A percentile compares a stretch with the other conserved stretches of the same genome.
These are phyloP conservation scores for Umimayanthus kanabou DNA, from an alignment of 92 coral and sea anemone species.

Conservation along the genomic window DNA sequence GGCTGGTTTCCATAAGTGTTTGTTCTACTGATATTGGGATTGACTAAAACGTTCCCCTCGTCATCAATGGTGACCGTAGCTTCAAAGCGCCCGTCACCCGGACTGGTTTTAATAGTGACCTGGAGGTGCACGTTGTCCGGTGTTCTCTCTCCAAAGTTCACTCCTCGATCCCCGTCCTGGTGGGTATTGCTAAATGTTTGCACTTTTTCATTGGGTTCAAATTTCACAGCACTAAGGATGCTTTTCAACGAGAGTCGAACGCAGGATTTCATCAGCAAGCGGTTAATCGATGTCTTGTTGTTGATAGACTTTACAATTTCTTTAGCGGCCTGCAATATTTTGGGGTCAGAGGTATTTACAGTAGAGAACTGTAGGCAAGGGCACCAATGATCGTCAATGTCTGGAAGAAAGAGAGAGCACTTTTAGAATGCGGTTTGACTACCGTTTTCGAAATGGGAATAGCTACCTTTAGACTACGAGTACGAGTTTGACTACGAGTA, in stretches of 20 bases:
- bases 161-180: conserved; percentile 73
- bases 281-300: conserved; percentile 46
- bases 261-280: conserved; percentile 50
- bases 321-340: conserved; percentile 55
- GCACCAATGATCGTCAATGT: conserved; percentile 93
- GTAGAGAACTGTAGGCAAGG: conserved; percentile 80
- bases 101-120: conserved; percentile 71
- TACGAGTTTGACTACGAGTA: too few species aligned
- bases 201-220: conserved; percentile 75
- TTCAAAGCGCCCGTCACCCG: conserved; percentile 79
- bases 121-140: conserved; percentile 62
- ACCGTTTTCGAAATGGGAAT: neutral
- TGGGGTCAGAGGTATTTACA: conserved; percentile 40
- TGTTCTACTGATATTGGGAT: conserved; percentile 83
- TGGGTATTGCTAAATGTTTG: conserved; percentile 66
- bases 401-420: conserved; percentile 35
- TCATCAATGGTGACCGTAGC: conserved; percentile 59
- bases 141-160: conserved; percentile 64
- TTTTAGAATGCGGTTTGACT: too few species aligned
- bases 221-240: conserved; percentile 56
- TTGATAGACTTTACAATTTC: conserved; percentile 70
- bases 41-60: conserved; percentile 53
- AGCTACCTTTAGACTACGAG: too few species aligned
- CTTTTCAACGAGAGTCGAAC: conserved; percentile 56
- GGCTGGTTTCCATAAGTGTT: conserved; percentile 85